Evolutionary conservation across 2,797 vertebrate species (phyloP).

Genomic region (Paratrypauchen microcephalus): DNA sequence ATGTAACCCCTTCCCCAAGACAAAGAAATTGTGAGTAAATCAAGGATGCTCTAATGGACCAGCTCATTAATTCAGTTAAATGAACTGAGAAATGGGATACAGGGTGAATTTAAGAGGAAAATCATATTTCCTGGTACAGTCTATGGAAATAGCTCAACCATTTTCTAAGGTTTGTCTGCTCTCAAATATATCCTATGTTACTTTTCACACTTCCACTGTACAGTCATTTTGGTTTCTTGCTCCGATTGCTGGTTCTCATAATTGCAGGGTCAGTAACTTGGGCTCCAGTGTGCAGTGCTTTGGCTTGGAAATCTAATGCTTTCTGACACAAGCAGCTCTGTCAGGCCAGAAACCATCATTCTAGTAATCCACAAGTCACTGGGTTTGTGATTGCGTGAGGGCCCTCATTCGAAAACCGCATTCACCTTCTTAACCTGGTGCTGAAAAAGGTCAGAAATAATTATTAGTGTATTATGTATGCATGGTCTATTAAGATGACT

Average conservation of each 20-base stretch:
- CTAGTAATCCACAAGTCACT: slow-evolving; percentile 72
- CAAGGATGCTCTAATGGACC: slow-evolving; percentile 40
- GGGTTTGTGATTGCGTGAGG: slow-evolving; percentile 67
- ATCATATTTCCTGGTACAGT: slow-evolving; percentile 71
- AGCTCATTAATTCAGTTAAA: slow-evolving; percentile 86
- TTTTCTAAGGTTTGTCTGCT: slow-evolving; percentile 1
- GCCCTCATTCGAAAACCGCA: slow-evolving; percentile 73
- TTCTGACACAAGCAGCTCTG: slow-evolving; percentile 72
- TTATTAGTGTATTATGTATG: slow-evolving; percentile 31
- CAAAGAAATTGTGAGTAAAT: slow-evolving; percentile 1
- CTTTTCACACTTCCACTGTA: slow-evolving; percentile 3
- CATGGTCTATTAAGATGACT: not conserved
- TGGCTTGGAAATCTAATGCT: slow-evolving; percentile 66
- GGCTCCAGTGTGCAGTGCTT: slow-evolving; percentile 53
- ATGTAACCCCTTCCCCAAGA: not conserved
- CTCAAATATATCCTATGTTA: not conserved
- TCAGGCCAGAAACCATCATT: slow-evolving; percentile 70
- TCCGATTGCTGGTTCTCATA: slow-evolving; percentile 21
- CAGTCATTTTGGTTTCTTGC: slow-evolving; percentile 21
- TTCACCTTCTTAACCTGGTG: slow-evolving; percentile 60
- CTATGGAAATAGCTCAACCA: slow-evolving; percentile 44
- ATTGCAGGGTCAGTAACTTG: slow-evolving; percentile 68
- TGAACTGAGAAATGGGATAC: slow-evolving; percentile 81
- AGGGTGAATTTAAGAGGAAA: slow-evolving; percentile 69
- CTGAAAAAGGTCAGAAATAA: slow-evolving; percentile 63